A percentile compares a stretch with the other conserved stretches of the same genome.
Evolutionary conservation across 1,140 invertebrate species (phyloP).

Genomic region (Penaeus indicus): DNA sequence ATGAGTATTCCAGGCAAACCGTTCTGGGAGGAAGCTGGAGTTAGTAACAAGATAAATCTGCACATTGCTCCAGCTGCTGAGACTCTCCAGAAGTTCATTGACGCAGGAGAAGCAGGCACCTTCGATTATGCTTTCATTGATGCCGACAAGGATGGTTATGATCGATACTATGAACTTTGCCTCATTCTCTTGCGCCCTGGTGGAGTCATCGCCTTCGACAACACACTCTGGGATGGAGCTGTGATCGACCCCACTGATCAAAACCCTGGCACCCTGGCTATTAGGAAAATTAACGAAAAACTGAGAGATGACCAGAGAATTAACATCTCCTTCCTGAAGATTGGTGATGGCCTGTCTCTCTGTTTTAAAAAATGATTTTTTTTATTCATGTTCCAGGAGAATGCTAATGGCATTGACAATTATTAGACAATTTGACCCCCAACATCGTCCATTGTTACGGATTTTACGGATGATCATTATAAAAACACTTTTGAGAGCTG

Average conservation of each 20-base stretch:
- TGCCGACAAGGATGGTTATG: constrained; percentile 72
- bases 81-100: constrained; percentile 69
- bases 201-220: constrained; percentile 72
- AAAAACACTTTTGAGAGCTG: no score
- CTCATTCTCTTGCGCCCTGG: constrained; percentile 69
- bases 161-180: constrained; percentile 70
- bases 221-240: constrained; percentile 67
- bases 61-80: constrained; percentile 69
- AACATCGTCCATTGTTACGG: no score
- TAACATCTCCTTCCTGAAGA: constrained; percentile 67
- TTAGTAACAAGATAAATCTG: constrained; percentile 70
- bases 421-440: no score
- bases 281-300: constrained; percentile 66
- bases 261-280: constrained; percentile 55
- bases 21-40: constrained; percentile 69
- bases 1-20: constrained; percentile 55
- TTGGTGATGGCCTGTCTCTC: constrained; percentile 69
- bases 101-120: constrained; percentile 69
- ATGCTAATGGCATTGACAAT: no score
- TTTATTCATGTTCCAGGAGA: no score
- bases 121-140: constrained; percentile 74
- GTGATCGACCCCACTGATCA: constrained; percentile 52
- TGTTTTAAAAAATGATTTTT: constrained; percentile 66
- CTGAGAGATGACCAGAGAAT: constrained; percentile 67
- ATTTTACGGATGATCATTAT: no score